Evolutionary conservation across 2,113 vertebrate species (phyloP), one percentile per base, ranked within the genome.

Genomic region (Panurus biarmicus): DNA sequence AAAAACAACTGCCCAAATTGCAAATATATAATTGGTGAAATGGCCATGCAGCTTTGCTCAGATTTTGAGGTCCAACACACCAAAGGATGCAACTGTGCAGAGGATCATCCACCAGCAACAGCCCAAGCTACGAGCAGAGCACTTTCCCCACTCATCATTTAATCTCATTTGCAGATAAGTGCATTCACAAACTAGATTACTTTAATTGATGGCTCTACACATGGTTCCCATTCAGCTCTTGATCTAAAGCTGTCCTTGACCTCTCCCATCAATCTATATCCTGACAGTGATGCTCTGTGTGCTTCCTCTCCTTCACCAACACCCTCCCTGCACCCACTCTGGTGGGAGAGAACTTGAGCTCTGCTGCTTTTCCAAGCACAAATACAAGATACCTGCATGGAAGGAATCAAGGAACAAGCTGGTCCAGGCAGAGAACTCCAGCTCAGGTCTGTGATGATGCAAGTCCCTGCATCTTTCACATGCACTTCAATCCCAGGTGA

Each of bases 191-290:
- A 94, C 51, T 42, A 67, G 29, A 62, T 91, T 92, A 44, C 91
- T 96, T 93, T 94, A 91, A 94, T 36, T 81, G 89, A 91, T 31
- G 93, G 89, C 66, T 85, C 79, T 88, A n/a, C 21, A 38, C 67
- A 62, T 84, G 65, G 85, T 90, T 79, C 60, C 85, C 67, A 72
- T 22, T 89, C 70, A 69, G 61, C 87, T 89, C 70, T 87, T 3
- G 5, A 81, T 78, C 58, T 87, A 76, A 92, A 91, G 72, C 87
- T 80, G 75, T 69, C 73, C 79, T 80, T 47, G 36, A 86, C 70
- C 67, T 78, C 79, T 77, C 36, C 70, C 74, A 84, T 76, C 79
- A 65, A 35, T 67, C 76, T 8, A 0, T 36, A 54, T 21, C 87
- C 45, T 67, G 73, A 47, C 54, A 42, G 71, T 11, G 33, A 81